phyloP scores from a whole-genome alignment of 2,888 invertebrate species.

The Pristionchus exspectatus region DNA sequence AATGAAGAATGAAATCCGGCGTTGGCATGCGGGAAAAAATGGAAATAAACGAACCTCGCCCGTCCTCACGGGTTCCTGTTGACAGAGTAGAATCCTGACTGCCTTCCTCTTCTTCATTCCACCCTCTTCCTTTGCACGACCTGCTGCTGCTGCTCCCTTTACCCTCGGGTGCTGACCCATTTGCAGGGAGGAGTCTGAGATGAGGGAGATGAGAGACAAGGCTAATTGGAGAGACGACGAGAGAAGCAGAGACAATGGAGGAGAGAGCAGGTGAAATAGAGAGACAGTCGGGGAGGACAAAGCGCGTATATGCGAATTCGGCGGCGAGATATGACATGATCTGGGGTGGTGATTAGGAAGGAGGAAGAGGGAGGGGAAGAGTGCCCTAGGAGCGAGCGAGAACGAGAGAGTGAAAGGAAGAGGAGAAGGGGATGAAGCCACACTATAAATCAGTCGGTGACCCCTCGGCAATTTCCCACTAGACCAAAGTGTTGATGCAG shows the following conservation, averaged over 20 bases:
- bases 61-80: constrained; percentile 25
- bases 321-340: constrained; percentile 37
- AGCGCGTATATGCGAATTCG: neutral
- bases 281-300: neutral
- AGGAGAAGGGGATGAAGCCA: neutral
- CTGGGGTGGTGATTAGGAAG: neutral
- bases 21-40: neutral
- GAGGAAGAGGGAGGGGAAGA: neutral
- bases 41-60: constrained; percentile 34
- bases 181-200: constrained; percentile 37
- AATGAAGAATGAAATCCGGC: neutral
- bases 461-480: neutral
- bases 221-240: constrained; percentile 30
- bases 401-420: neutral
- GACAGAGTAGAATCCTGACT: constrained; percentile 37
- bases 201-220: constrained; percentile 6
- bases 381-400: neutral
- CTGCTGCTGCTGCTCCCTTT: neutral
- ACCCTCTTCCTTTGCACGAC: neutral
- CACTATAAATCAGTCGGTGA: constrained; percentile 12
- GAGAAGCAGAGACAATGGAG: neutral
- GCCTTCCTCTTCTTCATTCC: constrained; percentile 53
- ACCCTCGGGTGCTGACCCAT: constrained; percentile 41
- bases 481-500: neutral
- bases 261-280: constrained; percentile 4